Evolutionary conservation across 2,797 vertebrate species (phyloP), one percentile per base, ranked within the genome.

Genomic region (Basileuterus tristriatus): DNA sequence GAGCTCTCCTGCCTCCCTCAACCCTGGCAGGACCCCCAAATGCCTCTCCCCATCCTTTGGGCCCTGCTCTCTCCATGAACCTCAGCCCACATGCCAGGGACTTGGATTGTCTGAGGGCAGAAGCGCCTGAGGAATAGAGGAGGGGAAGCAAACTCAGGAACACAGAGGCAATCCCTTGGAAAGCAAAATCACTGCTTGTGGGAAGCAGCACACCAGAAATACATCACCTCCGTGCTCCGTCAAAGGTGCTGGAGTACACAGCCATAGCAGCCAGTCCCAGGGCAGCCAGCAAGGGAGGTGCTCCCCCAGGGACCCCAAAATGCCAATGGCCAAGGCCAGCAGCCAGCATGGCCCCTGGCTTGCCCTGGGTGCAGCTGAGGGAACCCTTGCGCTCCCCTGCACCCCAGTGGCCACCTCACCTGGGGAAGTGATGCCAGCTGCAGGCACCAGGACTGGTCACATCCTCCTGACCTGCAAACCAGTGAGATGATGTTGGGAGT

Each of bases 131-230:
- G 82, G 59, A 91, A 29, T 1, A 6, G 16, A 93, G 43, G 11
- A 2, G 72, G 41, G 16, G 55, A 90, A 90, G 43, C 5, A 7
- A 16, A 17, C 30, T 82, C 32, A 3, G 77, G 56, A 94, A 62
- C 62, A 52, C 1, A 11, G 71, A 90, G 23, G 44, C 55, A 95
- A 52, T 20, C 41, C 64, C 76, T 80, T 9, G 3, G 83, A 95
- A 94, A 95, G 77, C 46, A 95, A 80, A 86, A 59, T 77, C 64
- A 70, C 55, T 15, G 84, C 46, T 71, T 32, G 5, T 8, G 6
- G 68, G 78, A 90, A 77, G 63, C 27, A 13, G 49, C 16, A 2
- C 11, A 7, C 36, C 64, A 47, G 67, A 80, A 92, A 74, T 20
- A 27, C 75, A 7, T 27, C 23, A 4, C 43, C 58, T 37, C 56